A percentile compares a stretch with the other conserved stretches of the same genome.
These are phyloP conservation scores for Hippocampus abdominalis DNA, from an alignment of 2,113 vertebrate genomes.

Conservation along the genomic window DNA sequence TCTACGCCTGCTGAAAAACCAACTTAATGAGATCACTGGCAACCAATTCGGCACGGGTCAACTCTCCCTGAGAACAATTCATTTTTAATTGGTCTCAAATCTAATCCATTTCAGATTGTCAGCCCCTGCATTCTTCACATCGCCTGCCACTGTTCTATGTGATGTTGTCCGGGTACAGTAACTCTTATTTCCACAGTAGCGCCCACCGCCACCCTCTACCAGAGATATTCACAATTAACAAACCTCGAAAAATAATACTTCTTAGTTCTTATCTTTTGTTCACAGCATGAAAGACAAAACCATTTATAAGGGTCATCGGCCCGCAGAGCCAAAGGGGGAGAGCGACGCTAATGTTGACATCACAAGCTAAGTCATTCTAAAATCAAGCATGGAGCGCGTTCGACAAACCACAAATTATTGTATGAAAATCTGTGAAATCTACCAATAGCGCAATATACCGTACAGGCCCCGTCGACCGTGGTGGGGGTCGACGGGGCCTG, in stretches of 20 bases:
- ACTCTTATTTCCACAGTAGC: too few relatives aligned
- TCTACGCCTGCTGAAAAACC: constrained; percentile 31
- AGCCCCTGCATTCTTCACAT: constrained; percentile 55
- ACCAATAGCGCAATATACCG: too few relatives aligned
- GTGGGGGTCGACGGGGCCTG: too few relatives aligned
- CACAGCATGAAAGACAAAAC: background rate
- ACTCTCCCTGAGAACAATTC: constrained; percentile 68
- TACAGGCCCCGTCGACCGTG: too few relatives aligned
- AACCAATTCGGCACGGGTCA: constrained; percentile 70
- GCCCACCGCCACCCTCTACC: too few relatives aligned
- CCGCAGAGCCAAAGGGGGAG: background rate
- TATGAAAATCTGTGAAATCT: too few relatives aligned
- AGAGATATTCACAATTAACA: background rate
- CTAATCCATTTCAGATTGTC: constrained; percentile 71
- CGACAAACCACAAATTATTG: background rate
- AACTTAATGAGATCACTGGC: constrained; percentile 69
- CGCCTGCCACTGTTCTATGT: constrained; percentile 16
- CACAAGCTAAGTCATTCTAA: background rate
- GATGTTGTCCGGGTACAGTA: too few relatives aligned
- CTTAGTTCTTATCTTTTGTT: background rate
- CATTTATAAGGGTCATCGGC: background rate
- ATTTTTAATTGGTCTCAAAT: constrained; percentile 76
- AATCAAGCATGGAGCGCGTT: background rate
- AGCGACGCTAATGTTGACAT: background rate
- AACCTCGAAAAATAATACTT: constrained; percentile 10